These are phyloP conservation scores for Oopsacas minuta DNA, from an alignment of 37 sponge, comb jelly and placozoan genomes.

Conservation along the genomic window DNA sequence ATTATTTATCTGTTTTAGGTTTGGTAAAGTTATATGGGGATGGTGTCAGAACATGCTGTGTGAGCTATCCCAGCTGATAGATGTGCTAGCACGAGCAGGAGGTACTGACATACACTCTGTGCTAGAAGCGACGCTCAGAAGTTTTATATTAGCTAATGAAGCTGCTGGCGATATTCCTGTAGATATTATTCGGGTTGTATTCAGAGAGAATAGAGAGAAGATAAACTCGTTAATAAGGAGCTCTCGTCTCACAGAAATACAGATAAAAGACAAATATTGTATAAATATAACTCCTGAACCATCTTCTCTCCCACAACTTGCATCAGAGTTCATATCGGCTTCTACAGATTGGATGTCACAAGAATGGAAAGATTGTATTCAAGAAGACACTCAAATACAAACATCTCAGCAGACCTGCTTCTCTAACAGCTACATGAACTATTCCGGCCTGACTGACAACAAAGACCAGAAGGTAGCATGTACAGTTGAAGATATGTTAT, in stretches of 20 bases:
- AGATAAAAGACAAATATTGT: not conserved
- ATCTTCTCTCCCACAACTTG: not conserved
- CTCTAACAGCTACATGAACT: conserved; percentile 8
- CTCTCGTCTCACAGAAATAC: not conserved
- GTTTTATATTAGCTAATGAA: not conserved
- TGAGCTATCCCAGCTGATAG: not conserved
- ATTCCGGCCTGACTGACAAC: not conserved
- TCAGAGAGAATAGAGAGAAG: not conserved
- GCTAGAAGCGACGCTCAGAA: not conserved
- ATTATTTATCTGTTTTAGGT: not conserved
- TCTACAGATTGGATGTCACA: not conserved
- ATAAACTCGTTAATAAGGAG: not conserved
- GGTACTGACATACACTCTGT: conserved; percentile 2
- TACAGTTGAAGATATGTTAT: not conserved
- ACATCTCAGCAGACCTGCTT: not conserved
- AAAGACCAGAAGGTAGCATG: not conserved
- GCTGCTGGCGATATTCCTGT: not conserved
- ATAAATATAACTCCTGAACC: not conserved
- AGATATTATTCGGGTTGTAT: not conserved
- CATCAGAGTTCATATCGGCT: not conserved
- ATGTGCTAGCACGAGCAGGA: not conserved
- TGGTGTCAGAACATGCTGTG: not conserved
- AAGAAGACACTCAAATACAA: not conserved
- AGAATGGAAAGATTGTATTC: not conserved
- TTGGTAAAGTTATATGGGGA: conserved; percentile 11